These are phyloP conservation scores for Bufotes viridis DNA, from an alignment of 2,797 vertebrate genomes.

Conservation along the genomic window DNA sequence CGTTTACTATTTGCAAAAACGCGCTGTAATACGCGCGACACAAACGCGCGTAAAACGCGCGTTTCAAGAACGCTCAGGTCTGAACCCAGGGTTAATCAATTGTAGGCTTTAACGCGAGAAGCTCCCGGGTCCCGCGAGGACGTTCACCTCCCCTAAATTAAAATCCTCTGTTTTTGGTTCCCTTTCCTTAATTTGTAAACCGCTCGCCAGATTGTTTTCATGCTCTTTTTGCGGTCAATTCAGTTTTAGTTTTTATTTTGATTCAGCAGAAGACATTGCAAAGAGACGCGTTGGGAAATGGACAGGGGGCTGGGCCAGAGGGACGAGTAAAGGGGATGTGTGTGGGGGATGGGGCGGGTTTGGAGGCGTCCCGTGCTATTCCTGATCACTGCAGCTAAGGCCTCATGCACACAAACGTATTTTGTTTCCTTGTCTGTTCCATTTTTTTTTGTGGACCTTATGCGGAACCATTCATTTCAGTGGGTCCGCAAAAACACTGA, in stretches of 20 bases:
- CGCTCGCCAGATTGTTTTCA: slow-evolving; percentile 2
- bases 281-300: not conserved
- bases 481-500: too few species aligned
- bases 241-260: slow-evolving; percentile 1
- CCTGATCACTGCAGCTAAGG: too few species aligned
- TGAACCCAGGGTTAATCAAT: too few species aligned
- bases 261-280: not conserved
- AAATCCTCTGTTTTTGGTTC: slow-evolving; percentile 25
- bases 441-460: too few species aligned
- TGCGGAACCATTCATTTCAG: too few species aligned
- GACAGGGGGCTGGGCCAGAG: not conserved
- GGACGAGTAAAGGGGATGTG: not conserved
- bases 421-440: too few species aligned
- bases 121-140: not conserved
- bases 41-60: too few species aligned
- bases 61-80: too few species aligned
- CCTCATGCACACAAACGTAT: too few species aligned
- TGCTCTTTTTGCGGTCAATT: not conserved
- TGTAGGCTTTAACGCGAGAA: slow-evolving; percentile 59
- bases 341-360: not conserved
- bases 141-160: not conserved
- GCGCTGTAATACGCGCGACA: too few species aligned
- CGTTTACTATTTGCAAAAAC: too few species aligned
- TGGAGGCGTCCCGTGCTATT: not conserved
- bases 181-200: slow-evolving; percentile 22